These are phyloP conservation scores for Gallinago undulata DNA, from an alignment of 2,113 vertebrate species.

Conservation along the genomic window DNA sequence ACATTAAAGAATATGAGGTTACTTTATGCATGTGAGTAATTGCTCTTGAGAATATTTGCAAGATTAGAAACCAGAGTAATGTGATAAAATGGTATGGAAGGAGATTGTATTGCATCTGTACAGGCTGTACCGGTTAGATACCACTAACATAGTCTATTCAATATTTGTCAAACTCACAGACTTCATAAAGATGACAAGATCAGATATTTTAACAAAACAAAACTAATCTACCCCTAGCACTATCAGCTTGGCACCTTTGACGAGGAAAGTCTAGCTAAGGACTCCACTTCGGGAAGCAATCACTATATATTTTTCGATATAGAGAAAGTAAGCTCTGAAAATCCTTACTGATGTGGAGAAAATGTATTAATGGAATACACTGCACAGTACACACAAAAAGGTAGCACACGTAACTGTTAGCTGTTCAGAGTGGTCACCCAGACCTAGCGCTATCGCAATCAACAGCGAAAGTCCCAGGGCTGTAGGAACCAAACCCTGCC, in stretches of 20 bases:
- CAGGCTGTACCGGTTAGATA: background rate
- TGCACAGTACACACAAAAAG: background rate
- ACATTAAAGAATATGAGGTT: background rate
- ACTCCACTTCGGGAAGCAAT: background rate
- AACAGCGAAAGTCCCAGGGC: background rate
- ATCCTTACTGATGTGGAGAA: background rate
- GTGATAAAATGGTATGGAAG: background rate
- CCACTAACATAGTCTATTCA: background rate
- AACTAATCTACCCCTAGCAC: background rate
- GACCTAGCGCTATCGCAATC: background rate
- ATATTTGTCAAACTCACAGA: background rate
- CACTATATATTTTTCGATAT: background rate
- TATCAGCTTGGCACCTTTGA: background rate
- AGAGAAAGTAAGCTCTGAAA: background rate
- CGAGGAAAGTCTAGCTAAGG: background rate
- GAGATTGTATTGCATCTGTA: background rate
- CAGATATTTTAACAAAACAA: background rate
- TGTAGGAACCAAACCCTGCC: background rate
- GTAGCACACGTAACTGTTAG: background rate
- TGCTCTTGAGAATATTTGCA: background rate
- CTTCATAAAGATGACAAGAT: background rate
- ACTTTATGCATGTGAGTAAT: slow-evolving; percentile 2
- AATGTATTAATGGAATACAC: background rate
- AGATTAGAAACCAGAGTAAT: background rate
- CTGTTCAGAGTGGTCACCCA: background rate